These are phyloP conservation scores for Otolemur crassicaudatus DNA, from an alignment of 2,797 vertebrate species.

Conservation along the genomic window DNA sequence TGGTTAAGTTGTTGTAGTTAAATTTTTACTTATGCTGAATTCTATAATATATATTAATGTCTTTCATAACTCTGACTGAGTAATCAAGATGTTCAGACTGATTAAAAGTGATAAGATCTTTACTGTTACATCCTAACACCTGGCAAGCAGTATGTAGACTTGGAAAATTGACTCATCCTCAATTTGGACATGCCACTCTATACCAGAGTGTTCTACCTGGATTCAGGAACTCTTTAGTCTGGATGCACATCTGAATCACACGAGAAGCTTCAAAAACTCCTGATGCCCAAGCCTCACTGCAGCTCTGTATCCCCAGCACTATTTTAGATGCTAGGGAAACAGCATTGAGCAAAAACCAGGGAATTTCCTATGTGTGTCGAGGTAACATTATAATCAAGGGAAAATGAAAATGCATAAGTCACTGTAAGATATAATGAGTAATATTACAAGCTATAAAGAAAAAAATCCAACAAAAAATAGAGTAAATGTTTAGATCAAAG, in stretches of 20 bases:
- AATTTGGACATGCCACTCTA: neutral
- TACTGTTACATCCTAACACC: neutral
- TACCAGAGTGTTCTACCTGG: neutral
- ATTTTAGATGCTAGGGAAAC: neutral
- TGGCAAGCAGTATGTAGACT: neutral
- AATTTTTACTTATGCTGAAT: neutral
- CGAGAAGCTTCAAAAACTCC: neutral
- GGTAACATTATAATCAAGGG: neutral
- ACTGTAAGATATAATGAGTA: neutral
- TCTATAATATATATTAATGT: neutral
- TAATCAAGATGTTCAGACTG: neutral
- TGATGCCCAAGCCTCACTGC: neutral
- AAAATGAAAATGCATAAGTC: neutral
- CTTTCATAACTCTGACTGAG: neutral
- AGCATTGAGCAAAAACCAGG: neutral
- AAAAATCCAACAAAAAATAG: neutral
- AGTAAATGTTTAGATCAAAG: neutral
- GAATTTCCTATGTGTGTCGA: neutral
- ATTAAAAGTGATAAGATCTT: neutral
- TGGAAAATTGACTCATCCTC: neutral
- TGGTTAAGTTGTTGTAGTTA: neutral
- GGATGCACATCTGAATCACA: neutral
- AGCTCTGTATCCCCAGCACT: neutral
- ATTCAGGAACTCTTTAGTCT: neutral
- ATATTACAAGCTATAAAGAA: neutral